A percentile compares a stretch with the other conserved stretches of the same genome.
Conservation (phyloP, 2,797 vertebrate genomes). For the Craterocephalus amniculus region DNA sequence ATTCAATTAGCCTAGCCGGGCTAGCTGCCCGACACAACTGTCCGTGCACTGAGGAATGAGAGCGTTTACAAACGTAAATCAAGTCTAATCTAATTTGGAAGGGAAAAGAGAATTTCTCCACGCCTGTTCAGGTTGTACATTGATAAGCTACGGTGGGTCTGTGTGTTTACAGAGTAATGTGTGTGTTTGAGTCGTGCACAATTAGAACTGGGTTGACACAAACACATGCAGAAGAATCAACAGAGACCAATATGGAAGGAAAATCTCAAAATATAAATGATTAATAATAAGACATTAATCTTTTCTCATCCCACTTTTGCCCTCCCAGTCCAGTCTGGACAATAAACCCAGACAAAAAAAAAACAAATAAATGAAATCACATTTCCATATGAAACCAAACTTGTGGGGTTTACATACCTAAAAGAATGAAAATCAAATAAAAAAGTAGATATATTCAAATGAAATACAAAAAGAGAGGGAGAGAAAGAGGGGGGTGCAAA, state of each 20-base stretch:
- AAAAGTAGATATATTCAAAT: conserved; percentile 42
- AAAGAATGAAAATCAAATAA: conserved; percentile 59
- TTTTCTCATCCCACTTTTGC: conserved; percentile 52
- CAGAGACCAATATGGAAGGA: conserved; percentile 61
- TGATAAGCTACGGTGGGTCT: not conserved
- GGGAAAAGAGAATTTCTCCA: not conserved
- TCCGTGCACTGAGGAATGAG: conserved; percentile 26
- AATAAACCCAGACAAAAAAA: conserved; percentile 50
- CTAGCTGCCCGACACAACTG: conserved; percentile 36
- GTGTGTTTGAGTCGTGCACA: conserved; percentile 41
- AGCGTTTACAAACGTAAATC: conserved; percentile 32
- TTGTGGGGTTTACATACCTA: conserved; percentile 79
- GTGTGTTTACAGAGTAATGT: not conserved
- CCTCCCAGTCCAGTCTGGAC: conserved; percentile 60
- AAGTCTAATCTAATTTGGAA: too few species aligned
- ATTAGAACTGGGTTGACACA: conserved; percentile 53
- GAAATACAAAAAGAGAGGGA: conserved; percentile 63
- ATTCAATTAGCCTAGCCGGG: conserved; percentile 66
- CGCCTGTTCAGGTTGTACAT: conserved; percentile 1
- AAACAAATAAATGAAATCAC: conserved; percentile 35
- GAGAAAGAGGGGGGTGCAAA: conserved; percentile 79
- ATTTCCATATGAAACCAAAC: conserved; percentile 81
- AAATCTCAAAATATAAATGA: conserved; percentile 68
- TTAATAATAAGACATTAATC: conserved; percentile 59
- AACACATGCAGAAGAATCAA: conserved; percentile 74